Evolutionary conservation across 2,888 invertebrate species (phyloP).

Genomic region (Mycogona germanica): DNA sequence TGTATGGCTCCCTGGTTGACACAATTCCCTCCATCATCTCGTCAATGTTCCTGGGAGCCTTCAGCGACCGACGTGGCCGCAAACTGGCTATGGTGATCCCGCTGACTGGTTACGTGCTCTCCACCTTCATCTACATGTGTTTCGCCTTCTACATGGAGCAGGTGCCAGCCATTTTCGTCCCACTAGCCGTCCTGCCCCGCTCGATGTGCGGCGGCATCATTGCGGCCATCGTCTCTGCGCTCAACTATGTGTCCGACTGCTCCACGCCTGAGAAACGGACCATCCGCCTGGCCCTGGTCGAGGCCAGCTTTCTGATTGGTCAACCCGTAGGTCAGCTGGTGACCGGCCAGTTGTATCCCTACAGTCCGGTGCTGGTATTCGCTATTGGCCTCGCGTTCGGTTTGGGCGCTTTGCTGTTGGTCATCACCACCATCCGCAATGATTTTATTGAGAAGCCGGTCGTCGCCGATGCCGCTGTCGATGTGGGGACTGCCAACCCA

Average conservation of each 20-base stretch:
- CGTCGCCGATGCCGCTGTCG: background rate
- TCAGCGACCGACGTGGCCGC: conserved; percentile 4
- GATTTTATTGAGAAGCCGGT: no score
- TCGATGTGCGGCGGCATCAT: conserved; percentile 6
- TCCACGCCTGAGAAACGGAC: conserved; percentile 1
- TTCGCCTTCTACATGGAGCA: conserved; percentile 8
- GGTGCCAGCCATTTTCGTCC: background rate
- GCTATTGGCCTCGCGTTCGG: background rate
- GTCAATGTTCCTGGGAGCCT: conserved; percentile 7
- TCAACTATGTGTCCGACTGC: conserved; percentile 2
- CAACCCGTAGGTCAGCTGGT: conserved; percentile 1
- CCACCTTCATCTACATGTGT: background rate
- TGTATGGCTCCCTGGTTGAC: conserved; percentile 7
- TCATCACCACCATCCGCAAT: background rate
- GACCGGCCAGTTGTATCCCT: background rate
- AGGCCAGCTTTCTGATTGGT: background rate
- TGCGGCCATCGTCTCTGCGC: conserved; percentile 1
- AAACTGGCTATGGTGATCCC: conserved; percentile 11
- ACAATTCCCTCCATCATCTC: background rate
- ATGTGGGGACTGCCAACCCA: background rate
- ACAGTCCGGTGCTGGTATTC: conserved; percentile 3
- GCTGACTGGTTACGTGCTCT: background rate
- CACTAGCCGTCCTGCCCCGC: conserved; percentile 1
- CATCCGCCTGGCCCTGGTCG: background rate
- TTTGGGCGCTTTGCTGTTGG: background rate